Conservation (phyloP, 2,113 vertebrate species). For the Vanacampus margaritifer region DNA sequence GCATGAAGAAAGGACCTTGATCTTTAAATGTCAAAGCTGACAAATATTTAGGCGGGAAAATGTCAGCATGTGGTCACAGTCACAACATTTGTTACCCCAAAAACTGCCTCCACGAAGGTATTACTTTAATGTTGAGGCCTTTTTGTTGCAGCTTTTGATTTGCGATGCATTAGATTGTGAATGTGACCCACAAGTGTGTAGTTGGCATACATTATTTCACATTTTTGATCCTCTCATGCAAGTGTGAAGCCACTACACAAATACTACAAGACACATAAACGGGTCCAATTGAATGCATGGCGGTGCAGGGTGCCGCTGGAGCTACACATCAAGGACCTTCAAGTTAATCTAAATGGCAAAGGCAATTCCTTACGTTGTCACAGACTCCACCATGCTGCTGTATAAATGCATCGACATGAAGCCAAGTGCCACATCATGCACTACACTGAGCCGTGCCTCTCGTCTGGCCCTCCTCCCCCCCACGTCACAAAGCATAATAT, state of each 20-base stretch:
- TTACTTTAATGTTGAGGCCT: background rate
- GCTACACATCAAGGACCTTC: background rate
- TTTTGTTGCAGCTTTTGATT: background rate
- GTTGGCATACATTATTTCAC: background rate
- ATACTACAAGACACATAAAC: background rate
- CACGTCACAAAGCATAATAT: conserved; percentile 38
- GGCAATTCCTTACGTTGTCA: conserved; percentile 23
- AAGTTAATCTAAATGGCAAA: conserved; percentile 32
- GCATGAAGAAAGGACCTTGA: conserved; percentile 1
- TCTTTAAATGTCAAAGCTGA: conserved; percentile 11
- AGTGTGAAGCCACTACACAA: background rate
- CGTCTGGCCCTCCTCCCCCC: background rate
- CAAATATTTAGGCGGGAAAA: background rate
- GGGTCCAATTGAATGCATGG: background rate
- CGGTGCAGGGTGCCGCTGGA: background rate
- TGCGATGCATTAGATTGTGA: no score
- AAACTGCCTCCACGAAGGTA: background rate
- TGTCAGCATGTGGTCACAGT: background rate
- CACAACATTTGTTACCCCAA: background rate
- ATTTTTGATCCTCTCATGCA: background rate
- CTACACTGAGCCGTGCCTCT: conserved; percentile 14
- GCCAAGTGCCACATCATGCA: conserved; percentile 7
- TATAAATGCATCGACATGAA: conserved; percentile 24
- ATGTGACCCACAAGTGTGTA: background rate
- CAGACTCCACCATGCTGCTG: conserved; percentile 16